Evolutionary conservation across 2,888 invertebrate species (phyloP).

Genomic region (Synanthedon andrenaeformis): DNA sequence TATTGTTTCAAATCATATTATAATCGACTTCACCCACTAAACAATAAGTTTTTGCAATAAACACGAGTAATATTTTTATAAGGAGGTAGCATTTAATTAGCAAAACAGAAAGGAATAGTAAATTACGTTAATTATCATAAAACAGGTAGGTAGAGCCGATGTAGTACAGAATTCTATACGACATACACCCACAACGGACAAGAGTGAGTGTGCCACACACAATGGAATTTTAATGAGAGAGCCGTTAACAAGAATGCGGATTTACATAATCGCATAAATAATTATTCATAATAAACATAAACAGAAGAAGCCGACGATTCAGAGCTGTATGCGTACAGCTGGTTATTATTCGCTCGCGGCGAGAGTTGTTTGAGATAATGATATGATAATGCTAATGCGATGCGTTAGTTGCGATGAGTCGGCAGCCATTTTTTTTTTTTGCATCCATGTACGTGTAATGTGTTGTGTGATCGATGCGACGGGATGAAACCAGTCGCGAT

Average conservation of each 20-base stretch:
- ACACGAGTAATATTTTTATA: too few relatives aligned
- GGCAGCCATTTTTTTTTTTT: constrained; percentile 5
- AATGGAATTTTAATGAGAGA: constrained; percentile 62
- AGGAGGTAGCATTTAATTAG: constrained; percentile 4
- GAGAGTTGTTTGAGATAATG: constrained; percentile 23
- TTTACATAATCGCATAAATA: constrained; percentile 61
- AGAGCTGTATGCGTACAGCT: constrained; percentile 25
- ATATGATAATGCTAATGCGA: constrained; percentile 36
- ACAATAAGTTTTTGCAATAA: too few relatives aligned
- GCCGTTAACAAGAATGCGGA: constrained; percentile 47
- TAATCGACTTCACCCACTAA: too few relatives aligned
- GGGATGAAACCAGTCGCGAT: not conserved
- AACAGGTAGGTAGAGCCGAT: constrained; percentile 1
- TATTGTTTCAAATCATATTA: too few relatives aligned
- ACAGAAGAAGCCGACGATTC: constrained; percentile 32
- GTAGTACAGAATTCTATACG: constrained; percentile 29
- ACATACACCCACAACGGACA: constrained; percentile 32
- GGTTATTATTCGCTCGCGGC: constrained; percentile 26
- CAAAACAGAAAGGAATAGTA: not conserved
- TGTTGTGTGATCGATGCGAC: not conserved
- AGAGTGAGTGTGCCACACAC: constrained; percentile 41
- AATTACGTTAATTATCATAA: constrained; percentile 1
- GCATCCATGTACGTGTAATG: not conserved
- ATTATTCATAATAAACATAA: constrained; percentile 54
- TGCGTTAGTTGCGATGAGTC: constrained; percentile 16